Conservation (phyloP, 92 coral and sea anemone genomes). For the Bergia sp. region DNA sequence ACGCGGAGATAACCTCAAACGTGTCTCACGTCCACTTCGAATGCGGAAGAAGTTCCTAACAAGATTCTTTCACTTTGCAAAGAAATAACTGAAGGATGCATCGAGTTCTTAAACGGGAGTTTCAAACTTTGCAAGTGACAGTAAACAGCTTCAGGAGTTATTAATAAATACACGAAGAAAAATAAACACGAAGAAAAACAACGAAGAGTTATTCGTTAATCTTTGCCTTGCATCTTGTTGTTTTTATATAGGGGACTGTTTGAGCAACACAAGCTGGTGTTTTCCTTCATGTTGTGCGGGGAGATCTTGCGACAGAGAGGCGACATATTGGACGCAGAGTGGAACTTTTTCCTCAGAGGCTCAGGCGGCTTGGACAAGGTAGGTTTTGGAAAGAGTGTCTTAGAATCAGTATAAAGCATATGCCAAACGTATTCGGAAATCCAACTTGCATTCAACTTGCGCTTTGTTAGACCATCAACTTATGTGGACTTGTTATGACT, state of each 20-base stretch:
- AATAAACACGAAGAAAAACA: too few relatives aligned
- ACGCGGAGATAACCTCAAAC: too few relatives aligned
- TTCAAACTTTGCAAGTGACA: not conserved
- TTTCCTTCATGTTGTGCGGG: slow-evolving; percentile 97
- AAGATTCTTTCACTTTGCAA: not conserved
- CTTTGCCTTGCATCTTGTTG: not conserved
- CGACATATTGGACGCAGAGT: slow-evolving; percentile 82
- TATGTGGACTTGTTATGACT: too few relatives aligned
- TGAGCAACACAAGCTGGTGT: slow-evolving; percentile 95
- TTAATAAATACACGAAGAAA: not conserved
- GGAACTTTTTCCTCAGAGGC: slow-evolving; percentile 97
- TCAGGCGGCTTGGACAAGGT: slow-evolving; percentile 94
- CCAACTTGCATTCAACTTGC: too few relatives aligned
- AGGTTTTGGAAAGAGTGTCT: not conserved
- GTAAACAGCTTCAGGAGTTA: too few relatives aligned
- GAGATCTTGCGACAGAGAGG: slow-evolving; percentile 94
- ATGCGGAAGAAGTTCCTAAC: too few relatives aligned
- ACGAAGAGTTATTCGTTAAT: too few relatives aligned
- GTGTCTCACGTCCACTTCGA: not conserved
- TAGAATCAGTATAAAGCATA: not conserved
- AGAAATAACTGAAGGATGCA: too few relatives aligned
- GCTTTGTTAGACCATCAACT: too few relatives aligned
- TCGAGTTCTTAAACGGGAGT: not conserved
- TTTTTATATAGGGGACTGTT: slow-evolving; percentile 79
- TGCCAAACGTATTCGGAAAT: not conserved